Conservation (phyloP, 2,797 vertebrate species). For the Bovichtus variegatus region DNA sequence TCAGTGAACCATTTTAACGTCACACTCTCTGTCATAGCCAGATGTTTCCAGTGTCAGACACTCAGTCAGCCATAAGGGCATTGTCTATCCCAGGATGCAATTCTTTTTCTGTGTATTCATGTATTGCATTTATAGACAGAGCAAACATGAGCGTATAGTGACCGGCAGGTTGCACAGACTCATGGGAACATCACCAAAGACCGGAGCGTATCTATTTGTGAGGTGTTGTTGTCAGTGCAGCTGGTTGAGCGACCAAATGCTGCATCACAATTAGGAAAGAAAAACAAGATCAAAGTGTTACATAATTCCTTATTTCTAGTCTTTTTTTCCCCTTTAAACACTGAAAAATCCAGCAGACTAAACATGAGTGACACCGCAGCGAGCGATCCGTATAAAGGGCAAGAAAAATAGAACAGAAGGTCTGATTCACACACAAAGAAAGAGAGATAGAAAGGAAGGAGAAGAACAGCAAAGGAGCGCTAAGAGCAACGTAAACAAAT, state of each 20-base stretch:
- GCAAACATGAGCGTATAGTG: background rate
- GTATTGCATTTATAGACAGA: background rate
- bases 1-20: background rate
- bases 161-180: constrained; percentile 21
- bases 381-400: background rate
- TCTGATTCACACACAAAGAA: constrained; percentile 10
- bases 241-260: constrained; percentile 4
- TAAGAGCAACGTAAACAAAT: constrained; percentile 21
- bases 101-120: constrained; percentile 2
- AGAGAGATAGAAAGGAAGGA: background rate
- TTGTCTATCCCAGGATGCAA: background rate
- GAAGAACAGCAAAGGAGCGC: background rate
- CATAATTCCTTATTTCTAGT: too few relatives aligned
- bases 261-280: background rate
- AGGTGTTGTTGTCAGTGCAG: constrained; percentile 9
- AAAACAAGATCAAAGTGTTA: too few relatives aligned
- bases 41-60: constrained; percentile 23
- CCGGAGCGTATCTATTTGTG: background rate
- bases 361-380: background rate
- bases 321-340: background rate
- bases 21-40: constrained; percentile 1
- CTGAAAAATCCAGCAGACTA: background rate
- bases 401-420: constrained; percentile 13
- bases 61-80: background rate
- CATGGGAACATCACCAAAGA: constrained; percentile 12